Evolutionary conservation across 1,140 invertebrate species (phyloP), one percentile per base, ranked within the genome.

Genomic region (Panonychus citri): DNA sequence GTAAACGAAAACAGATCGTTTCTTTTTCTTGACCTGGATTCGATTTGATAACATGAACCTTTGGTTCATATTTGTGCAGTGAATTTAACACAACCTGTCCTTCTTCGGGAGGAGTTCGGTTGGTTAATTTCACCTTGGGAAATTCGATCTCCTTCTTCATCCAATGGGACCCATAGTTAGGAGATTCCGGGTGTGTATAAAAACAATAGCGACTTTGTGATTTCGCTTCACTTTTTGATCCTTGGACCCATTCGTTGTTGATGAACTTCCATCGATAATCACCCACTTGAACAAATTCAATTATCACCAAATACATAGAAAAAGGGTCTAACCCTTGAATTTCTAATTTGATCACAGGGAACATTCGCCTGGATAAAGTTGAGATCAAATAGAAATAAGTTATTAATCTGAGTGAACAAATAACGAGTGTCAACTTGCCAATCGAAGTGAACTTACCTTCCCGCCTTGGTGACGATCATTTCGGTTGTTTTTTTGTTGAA

Each of bases 401-500:
- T 5, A 17, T 15, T 19, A 26, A 12, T n/a, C n/a, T n/a, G n/a
- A n/a, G n/a, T 28, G 25, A 26, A 19, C 17, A 21, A 26, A 3
- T 15, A 26, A 13, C 10, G 24, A 28, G 40, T 46, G 39, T 28
- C 12, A n/a, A 55, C 1, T 12, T 17, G n/a, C 15, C 21, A 13
- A 66, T 68, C 71, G 70, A 62, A 61, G 91, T 87, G 88, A 81
- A 46, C 43, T 46, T 46, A 46, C 43, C 43, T 15, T 68, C 90
- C 90, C 70, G 85, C 90, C 68, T 94, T 94, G 17, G 90, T 95
- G 58, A 96, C 89, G 60, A 96, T 96, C 90, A 96, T 96, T 72
- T 96, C 90, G 66, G 94, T 96, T 56, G 86, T 93, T 53, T 89
- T 81, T 59, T 81, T 81, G 69, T 89, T 83, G 69, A 96, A 96